Evolutionary conservation across 2,888 invertebrate species (phyloP), one percentile per base, ranked within the genome.

Genomic region (Augiades crinisus): DNA sequence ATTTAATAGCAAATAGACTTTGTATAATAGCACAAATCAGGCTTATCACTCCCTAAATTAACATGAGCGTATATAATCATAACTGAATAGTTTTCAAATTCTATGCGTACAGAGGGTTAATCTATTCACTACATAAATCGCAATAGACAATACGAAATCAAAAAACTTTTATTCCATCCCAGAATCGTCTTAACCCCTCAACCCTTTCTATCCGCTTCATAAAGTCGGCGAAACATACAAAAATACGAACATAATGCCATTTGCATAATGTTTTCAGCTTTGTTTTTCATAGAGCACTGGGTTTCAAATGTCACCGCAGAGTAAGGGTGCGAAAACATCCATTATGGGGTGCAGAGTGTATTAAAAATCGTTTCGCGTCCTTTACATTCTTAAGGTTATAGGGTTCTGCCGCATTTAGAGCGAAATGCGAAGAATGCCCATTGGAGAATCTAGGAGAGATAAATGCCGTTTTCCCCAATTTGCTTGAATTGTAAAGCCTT

Each of bases 291-390:
- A 81, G 78, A 81, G 80, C 77, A 70, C 73, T 77, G 73, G 78
- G 78, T 85, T 81, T 82, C 79, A 89, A 89, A 89, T 89, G 89
- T 89, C 89, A 89, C 86, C 88, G 75, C 87, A 81, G 73, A 71
- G 70, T 68, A 59, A 75, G 87, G 83, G 89, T 82, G 86, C 75
- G 78, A 86, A 83, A 80, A 81, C 74, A 75, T 70, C 83, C 84
- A 87, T 86, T 81, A 88, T 73, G 71, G 86, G 84, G 88, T 77
- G 83, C 70, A 65, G 73, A 77, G 77, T 82, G 76, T 85, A 86
- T 89, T 87, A 89, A 88, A 88, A 87, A 87, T 80, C 83, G 81
- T 78, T 83, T 78, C 71, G 77, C 75, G 73, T 81, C 75, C 79
- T 83, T 81, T 78, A 69, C 80, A 81, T 81, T 81, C 84, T 85